Conservation (phyloP, 2,797 vertebrate species). For the Petrocephalus schoutedeni region DNA sequence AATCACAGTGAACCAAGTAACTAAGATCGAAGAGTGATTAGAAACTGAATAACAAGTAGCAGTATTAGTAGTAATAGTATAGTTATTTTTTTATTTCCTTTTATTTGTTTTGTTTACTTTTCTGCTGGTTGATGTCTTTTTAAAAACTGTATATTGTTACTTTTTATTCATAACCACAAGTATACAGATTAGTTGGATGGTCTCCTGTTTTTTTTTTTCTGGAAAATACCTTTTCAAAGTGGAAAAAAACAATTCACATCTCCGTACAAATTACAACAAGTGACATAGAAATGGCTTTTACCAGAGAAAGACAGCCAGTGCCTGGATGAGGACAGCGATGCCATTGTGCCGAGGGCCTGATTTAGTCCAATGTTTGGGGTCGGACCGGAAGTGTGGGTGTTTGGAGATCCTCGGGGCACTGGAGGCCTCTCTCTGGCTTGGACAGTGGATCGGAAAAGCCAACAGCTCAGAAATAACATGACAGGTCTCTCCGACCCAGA, state of each 20-base stretch:
- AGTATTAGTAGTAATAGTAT: slow-evolving; percentile 40
- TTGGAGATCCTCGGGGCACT: background rate
- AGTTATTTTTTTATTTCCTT: slow-evolving; percentile 11
- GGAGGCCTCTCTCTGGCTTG: slow-evolving; percentile 7
- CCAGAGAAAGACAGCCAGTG: slow-evolving; percentile 4
- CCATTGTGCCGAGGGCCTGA: background rate
- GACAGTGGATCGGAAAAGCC: background rate
- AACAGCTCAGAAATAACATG: background rate
- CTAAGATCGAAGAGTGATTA: slow-evolving; percentile 40
- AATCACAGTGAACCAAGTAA: slow-evolving; percentile 59
- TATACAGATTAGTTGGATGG: slow-evolving; percentile 5
- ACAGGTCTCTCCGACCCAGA: background rate
- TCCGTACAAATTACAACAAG: background rate
- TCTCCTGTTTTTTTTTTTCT: slow-evolving; percentile 14
- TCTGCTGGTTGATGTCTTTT: slow-evolving; percentile 5
- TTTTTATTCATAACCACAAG: background rate
- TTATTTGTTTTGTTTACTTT: background rate
- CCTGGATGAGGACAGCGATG: background rate
- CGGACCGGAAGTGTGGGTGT: background rate
- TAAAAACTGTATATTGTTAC: slow-evolving; percentile 8
- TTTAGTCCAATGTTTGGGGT: background rate
- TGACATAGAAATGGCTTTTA: slow-evolving; percentile 17
- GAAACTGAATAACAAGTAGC: slow-evolving; percentile 44
- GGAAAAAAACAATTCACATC: background rate
- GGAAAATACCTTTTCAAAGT: background rate